These are phyloP conservation scores for Vannuccia rotundouncinata DNA, from an alignment of 2,888 invertebrate genomes.

Conservation along the genomic window DNA sequence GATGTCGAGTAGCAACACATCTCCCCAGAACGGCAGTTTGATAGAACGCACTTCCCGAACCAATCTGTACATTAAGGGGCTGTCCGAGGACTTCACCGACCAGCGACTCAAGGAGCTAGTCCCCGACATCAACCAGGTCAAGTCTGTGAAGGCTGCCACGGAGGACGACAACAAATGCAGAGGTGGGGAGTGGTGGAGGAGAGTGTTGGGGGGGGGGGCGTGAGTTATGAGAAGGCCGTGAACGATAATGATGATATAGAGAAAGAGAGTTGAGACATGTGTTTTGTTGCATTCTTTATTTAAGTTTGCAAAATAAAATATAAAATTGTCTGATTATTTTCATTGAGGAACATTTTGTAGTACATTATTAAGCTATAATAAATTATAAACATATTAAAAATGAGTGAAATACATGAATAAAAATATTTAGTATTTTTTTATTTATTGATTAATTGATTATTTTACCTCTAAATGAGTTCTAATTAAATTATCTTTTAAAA, in stretches of 20 bases:
- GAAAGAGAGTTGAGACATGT: no score
- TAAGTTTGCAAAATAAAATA: no score
- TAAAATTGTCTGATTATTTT: no score
- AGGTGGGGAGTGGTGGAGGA: neutral
- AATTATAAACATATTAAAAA: no score
- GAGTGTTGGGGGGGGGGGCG: neutral
- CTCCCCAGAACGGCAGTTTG: neutral
- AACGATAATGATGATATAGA: neutral
- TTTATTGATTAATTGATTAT: no score
- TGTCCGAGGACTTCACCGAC: conserved; percentile 37
- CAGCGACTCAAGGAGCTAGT: conserved; percentile 34
- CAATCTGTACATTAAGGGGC: conserved; percentile 37
- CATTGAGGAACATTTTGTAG: no score
- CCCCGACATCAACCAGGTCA: conserved; percentile 35
- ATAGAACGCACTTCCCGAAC: conserved; percentile 32
- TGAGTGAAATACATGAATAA: no score
- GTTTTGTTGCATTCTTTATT: no score
- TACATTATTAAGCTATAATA: no score
- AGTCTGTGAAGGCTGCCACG: conserved; percentile 37
- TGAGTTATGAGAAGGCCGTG: neutral
- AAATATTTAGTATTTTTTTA: no score
- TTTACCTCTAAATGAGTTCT: no score
- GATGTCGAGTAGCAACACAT: conserved; percentile 17
- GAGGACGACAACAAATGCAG: conserved; percentile 37
- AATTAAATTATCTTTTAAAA: no score